Evolutionary conservation across 2,113 vertebrate genomes (phyloP).

Genomic region (Megaleporinus macrocephalus): DNA sequence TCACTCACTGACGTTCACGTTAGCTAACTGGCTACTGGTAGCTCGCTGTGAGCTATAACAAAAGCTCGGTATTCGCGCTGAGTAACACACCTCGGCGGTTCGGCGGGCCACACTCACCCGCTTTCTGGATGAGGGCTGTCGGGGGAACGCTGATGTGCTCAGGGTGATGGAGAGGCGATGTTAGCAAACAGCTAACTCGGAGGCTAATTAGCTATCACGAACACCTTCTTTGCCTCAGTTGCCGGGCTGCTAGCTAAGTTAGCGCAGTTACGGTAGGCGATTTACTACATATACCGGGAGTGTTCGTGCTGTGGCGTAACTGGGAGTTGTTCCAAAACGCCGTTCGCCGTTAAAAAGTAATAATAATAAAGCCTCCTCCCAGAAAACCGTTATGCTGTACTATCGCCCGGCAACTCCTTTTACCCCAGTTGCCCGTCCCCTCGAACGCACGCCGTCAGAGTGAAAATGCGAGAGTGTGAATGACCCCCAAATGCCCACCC

Average conservation of each 20-base stretch:
- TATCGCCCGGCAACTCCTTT: slow-evolving; percentile 73
- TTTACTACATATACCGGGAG: slow-evolving; percentile 63
- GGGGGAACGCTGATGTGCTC: slow-evolving; percentile 49
- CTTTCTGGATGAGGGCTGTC: slow-evolving; percentile 48
- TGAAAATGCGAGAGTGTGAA: slow-evolving; percentile 77
- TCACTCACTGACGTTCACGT: slow-evolving; percentile 23
- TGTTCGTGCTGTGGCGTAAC: slow-evolving; percentile 52
- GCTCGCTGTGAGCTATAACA: background rate
- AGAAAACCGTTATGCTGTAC: slow-evolving; percentile 58
- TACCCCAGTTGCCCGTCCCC: slow-evolving; percentile 70
- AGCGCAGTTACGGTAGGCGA: slow-evolving; percentile 48
- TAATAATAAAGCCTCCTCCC: slow-evolving; percentile 51
- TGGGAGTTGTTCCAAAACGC: slow-evolving; percentile 53
- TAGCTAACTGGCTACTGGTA: slow-evolving; percentile 14
- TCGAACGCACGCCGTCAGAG: slow-evolving; percentile 79
- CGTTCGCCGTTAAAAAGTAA: slow-evolving; percentile 40
- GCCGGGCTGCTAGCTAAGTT: slow-evolving; percentile 65
- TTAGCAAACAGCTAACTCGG: slow-evolving; percentile 65
- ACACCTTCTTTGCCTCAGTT: slow-evolving; percentile 57
- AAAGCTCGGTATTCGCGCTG: slow-evolving; percentile 13
- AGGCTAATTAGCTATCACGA: slow-evolving; percentile 48
- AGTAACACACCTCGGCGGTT: slow-evolving; percentile 7
- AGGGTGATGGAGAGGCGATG: slow-evolving; percentile 36
- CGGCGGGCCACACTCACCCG: slow-evolving; percentile 5
- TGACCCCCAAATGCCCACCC: slow-evolving; percentile 80